Conservation (phyloP, 2,888 invertebrate genomes). For the Pammene aurita region DNA sequence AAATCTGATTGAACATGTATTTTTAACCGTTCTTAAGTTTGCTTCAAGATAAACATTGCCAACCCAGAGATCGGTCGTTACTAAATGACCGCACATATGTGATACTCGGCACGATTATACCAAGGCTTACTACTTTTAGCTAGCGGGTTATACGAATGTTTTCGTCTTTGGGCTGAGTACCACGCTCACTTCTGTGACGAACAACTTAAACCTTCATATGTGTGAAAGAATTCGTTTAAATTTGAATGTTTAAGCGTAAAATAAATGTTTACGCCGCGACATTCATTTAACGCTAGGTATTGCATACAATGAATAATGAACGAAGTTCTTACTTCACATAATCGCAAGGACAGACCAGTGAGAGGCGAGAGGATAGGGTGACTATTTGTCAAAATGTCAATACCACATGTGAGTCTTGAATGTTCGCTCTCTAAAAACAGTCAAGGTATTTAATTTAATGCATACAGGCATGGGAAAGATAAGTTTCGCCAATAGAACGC, state of each 20-base stretch:
- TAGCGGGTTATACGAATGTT: conserved; percentile 50
- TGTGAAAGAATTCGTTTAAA: conserved; percentile 22
- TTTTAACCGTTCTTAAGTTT: conserved; percentile 48
- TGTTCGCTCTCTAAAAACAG: conserved; percentile 39
- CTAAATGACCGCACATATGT: conserved; percentile 65
- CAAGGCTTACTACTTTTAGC: conserved; percentile 81
- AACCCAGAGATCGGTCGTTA: conserved; percentile 59
- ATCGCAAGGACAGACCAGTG: conserved; percentile 54
- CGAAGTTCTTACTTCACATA: conserved; percentile 51
- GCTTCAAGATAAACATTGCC: conserved; percentile 59
- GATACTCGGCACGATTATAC: conserved; percentile 68
- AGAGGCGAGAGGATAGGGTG: conserved; percentile 47
- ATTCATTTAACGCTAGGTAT: conserved; percentile 20
- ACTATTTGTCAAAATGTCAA: conserved; percentile 55
- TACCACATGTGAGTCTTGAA: conserved; percentile 47
- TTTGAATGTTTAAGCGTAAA: conserved; percentile 36
- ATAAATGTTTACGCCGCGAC: conserved; percentile 20
- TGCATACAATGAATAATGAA: conserved; percentile 43
- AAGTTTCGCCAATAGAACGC: conserved; percentile 25
- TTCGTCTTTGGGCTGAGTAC: conserved; percentile 52
- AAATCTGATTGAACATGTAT: conserved; percentile 21
- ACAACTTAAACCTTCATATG: conserved; percentile 53
- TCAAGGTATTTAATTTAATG: conserved; percentile 37
- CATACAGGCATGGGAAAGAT: conserved; percentile 26
- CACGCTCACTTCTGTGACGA: conserved; percentile 54